These are phyloP conservation scores for Coenonympha glycerion DNA, from an alignment of 2,888 invertebrate genomes.

Conservation along the genomic window DNA sequence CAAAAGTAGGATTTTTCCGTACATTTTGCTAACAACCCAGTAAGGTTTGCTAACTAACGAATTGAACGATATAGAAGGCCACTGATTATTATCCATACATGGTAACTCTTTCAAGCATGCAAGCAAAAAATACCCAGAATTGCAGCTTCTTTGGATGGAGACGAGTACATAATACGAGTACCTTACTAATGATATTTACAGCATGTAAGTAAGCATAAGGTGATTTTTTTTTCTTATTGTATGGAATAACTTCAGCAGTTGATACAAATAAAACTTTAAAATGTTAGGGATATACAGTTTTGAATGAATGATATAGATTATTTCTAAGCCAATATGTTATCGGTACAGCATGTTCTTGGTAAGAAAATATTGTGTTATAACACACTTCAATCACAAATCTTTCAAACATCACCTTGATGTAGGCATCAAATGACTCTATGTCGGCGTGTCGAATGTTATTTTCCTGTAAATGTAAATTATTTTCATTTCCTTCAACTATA, in stretches of 20 bases:
- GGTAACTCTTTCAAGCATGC: too few relatives aligned
- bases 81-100: too few relatives aligned
- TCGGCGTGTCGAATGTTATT: slow-evolving; percentile 57
- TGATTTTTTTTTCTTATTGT: neutral
- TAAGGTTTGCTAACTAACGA: too few relatives aligned
- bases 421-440: slow-evolving; percentile 69
- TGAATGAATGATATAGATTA: neutral
- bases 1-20: too few relatives aligned
- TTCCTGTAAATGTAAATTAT: slow-evolving; percentile 57
- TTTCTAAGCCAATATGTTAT: slow-evolving; percentile 19
- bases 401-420: slow-evolving; percentile 67
- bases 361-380: slow-evolving; percentile 15
- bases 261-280: neutral
- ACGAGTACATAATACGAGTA: too few relatives aligned
- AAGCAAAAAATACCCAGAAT: too few relatives aligned
- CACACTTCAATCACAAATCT: slow-evolving; percentile 31
- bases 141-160: too few relatives aligned
- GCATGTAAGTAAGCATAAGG: neutral
- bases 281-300: slow-evolving; percentile 4
- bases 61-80: too few relatives aligned
- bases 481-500: neutral
- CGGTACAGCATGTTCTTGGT: slow-evolving; percentile 16
- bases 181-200: neutral
- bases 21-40: too few relatives aligned
- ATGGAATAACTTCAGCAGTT: neutral